Evolutionary conservation across 2,888 invertebrate species (phyloP).

Genomic region (Meteorus cinctellus): DNA sequence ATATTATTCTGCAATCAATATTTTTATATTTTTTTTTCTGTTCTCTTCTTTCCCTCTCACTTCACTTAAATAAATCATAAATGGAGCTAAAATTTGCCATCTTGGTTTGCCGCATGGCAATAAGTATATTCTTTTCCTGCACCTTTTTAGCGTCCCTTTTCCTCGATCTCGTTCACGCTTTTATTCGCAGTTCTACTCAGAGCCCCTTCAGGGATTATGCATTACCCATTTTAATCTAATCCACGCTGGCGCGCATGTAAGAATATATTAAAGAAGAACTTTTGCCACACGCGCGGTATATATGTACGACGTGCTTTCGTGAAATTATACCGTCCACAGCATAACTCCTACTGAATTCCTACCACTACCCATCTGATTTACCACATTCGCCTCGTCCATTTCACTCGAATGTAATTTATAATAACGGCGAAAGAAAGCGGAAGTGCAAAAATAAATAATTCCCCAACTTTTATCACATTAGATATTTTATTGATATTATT

Average conservation of each 20-base stretch:
- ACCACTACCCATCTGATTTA: background rate
- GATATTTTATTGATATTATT: too few relatives aligned
- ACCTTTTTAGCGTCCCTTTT: background rate
- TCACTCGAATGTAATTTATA: background rate
- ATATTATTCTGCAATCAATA: background rate
- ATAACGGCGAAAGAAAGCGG: background rate
- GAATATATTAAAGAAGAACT: slow-evolving; percentile 73
- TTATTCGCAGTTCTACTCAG: slow-evolving; percentile 25
- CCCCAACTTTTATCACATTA: too few relatives aligned
- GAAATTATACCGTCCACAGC: slow-evolving; percentile 65
- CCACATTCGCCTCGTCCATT: slow-evolving; percentile 8
- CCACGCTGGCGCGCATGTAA: slow-evolving; percentile 68
- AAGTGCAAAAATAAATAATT: too few relatives aligned
- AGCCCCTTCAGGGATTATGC: slow-evolving; percentile 59
- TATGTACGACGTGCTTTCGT: slow-evolving; percentile 58
- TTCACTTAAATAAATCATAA: background rate
- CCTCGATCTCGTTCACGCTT: background rate
- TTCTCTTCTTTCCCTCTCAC: background rate
- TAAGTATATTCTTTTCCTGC: background rate
- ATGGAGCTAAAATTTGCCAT: background rate
- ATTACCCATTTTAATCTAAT: slow-evolving; percentile 72
- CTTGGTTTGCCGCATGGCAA: background rate
- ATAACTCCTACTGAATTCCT: slow-evolving; percentile 1
- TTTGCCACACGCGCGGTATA: slow-evolving; percentile 52
- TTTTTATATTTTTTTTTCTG: background rate